Evolutionary conservation across 92 coral and sea anemone genomes (phyloP).

Genomic region (Virgularia gustaviana): DNA sequence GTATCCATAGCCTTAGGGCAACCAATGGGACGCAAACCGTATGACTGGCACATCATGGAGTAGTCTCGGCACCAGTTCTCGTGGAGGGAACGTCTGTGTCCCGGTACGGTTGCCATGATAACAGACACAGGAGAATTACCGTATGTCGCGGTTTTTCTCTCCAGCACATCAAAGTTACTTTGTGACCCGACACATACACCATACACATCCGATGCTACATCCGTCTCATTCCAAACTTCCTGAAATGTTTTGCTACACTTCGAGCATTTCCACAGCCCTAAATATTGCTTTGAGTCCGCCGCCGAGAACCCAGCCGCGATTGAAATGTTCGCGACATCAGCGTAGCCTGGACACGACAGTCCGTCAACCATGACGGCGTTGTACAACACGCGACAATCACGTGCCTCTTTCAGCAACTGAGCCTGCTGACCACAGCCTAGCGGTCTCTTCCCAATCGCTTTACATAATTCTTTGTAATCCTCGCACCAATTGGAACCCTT

Average conservation of each 20-base stretch:
- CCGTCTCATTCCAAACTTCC: conserved; percentile 2
- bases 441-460: conserved; percentile 48
- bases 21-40: conserved; percentile 56
- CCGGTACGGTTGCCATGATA: conserved; percentile 48
- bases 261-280: conserved; percentile 17
- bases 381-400: conserved; percentile 20
- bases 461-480: conserved; percentile 53
- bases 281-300: not conserved
- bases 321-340: not conserved
- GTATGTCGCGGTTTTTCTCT: conserved; percentile 16
- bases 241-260: not conserved
- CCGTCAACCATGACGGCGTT: conserved; percentile 21
- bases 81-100: conserved; percentile 38
- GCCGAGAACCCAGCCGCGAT: conserved; percentile 23
- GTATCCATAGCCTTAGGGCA: conserved; percentile 27
- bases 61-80: conserved; percentile 64
- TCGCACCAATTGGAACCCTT: conserved; percentile 43
- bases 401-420: conserved; percentile 4
- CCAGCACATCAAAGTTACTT: conserved; percentile 42
- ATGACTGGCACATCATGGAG: conserved; percentile 54
- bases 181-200: conserved; percentile 1
- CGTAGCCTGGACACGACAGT: conserved; percentile 23
- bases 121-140: conserved; percentile 20
- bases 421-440: conserved; percentile 46
- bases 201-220: not conserved